Conservation (phyloP, 2,888 invertebrate species). For the Nomada ruficornis region DNA sequence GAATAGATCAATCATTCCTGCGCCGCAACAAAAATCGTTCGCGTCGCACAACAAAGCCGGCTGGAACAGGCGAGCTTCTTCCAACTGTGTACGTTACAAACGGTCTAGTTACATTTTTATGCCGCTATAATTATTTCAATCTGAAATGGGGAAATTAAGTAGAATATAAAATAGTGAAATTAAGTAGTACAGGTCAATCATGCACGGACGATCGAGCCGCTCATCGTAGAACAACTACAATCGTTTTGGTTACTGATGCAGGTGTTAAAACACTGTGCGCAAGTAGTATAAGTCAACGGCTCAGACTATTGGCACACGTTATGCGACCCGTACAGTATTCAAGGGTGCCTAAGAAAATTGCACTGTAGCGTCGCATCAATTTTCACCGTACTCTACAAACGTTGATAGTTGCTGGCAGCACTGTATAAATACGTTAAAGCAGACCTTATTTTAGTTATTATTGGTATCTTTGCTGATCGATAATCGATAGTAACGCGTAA, state of each 20-base stretch:
- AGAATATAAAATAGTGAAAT: too few relatives aligned
- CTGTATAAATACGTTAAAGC: slow-evolving; percentile 5
- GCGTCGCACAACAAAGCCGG: not conserved
- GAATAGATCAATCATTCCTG: slow-evolving; percentile 19
- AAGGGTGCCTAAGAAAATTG: slow-evolving; percentile 5
- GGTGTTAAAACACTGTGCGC: too few relatives aligned
- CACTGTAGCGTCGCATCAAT: not conserved
- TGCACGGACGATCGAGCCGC: too few relatives aligned
- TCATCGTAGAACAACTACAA: too few relatives aligned
- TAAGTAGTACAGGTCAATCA: too few relatives aligned
- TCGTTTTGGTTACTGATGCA: too few relatives aligned
- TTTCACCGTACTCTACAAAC: slow-evolving; percentile 22
- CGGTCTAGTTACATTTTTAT: not conserved
- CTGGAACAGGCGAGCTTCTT: too few relatives aligned
- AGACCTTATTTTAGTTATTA: not conserved
- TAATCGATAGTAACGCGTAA: slow-evolving; percentile 29
- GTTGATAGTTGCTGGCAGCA: not conserved
- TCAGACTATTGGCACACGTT: not conserved
- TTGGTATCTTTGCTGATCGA: not conserved
- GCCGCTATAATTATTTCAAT: slow-evolving; percentile 1
- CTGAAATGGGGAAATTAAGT: not conserved
- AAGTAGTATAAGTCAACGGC: slow-evolving; percentile 10
- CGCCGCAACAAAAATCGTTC: not conserved
- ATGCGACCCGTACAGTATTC: not conserved
- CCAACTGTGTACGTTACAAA: not conserved